phyloP scores from a whole-genome alignment of 1,140 invertebrate genomes.

The Drosophila novamexicana region DNA sequence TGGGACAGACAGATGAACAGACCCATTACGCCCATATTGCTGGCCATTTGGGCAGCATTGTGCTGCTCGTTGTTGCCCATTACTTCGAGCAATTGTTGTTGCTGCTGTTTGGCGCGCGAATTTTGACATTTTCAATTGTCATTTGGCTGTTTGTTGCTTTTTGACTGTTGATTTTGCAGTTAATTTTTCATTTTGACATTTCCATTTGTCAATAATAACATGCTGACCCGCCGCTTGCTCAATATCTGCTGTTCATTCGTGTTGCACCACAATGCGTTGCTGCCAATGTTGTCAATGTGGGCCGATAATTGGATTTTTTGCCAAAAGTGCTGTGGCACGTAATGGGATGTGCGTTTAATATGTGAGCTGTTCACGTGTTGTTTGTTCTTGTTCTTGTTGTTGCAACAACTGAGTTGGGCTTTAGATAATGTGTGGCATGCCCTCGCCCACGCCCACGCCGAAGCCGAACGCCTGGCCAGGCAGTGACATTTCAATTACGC shows the following conservation, averaged over 20 bases:
- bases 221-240: slow-evolving; percentile 59
- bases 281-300: not conserved
- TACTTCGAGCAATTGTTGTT: slow-evolving; percentile 19
- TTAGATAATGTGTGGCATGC: slow-evolving; percentile 16
- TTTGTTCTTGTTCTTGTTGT: slow-evolving; percentile 19
- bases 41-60: slow-evolving; percentile 32
- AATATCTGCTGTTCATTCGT: slow-evolving; percentile 1
- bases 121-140: slow-evolving; percentile 82
- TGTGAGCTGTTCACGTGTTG: slow-evolving; percentile 35
- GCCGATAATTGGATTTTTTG: slow-evolving; percentile 55
- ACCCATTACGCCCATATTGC: slow-evolving; percentile 52
- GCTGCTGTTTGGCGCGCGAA: slow-evolving; percentile 41
- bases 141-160: slow-evolving; percentile 43
- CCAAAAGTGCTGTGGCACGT: slow-evolving; percentile 29
- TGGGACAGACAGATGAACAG: slow-evolving; percentile 12
- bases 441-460: not conserved
- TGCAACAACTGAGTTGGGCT: slow-evolving; percentile 29
- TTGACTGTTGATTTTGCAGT: slow-evolving; percentile 68
- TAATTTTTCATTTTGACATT: slow-evolving; percentile 84
- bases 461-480: not conserved
- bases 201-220: slow-evolving; percentile 82
- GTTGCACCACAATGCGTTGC: too few species aligned
- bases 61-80: slow-evolving; percentile 35
- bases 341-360: slow-evolving; percentile 59
- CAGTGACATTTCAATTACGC: slow-evolving; percentile 64